Percentiles rank a stretch among this genome's conserved stretches.
Conservation (phyloP, 2,888 invertebrate genomes). For the Drosophila pseudotakahashii region DNA sequence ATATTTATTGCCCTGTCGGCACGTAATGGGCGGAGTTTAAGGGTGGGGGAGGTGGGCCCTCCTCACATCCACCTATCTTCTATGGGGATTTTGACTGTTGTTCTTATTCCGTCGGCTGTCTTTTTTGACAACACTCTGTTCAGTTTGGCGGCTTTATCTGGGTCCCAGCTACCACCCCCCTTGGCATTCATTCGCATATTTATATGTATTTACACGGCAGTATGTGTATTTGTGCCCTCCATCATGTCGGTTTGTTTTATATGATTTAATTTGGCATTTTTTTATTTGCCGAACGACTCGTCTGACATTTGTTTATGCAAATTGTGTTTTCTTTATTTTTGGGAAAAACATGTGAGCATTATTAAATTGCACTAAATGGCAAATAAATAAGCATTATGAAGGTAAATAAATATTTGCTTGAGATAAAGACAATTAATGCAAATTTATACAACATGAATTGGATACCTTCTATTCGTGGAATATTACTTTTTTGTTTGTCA, state of each 20-base stretch:
- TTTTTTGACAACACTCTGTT: slow-evolving; percentile 48
- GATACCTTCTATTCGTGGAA: neutral
- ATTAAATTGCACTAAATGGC: slow-evolving; percentile 9
- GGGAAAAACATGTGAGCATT: slow-evolving; percentile 8
- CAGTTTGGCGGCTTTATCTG: slow-evolving; percentile 44
- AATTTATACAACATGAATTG: slow-evolving; percentile 1
- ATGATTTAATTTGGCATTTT: slow-evolving; percentile 68
- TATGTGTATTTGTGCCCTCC: slow-evolving; percentile 33
- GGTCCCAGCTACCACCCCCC: neutral
- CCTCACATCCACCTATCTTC: slow-evolving; percentile 41
- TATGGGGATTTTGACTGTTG: slow-evolving; percentile 14
- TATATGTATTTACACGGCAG: slow-evolving; percentile 20
- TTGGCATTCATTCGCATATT: slow-evolving; percentile 7
- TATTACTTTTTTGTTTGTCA: neutral
- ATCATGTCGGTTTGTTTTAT: slow-evolving; percentile 53
- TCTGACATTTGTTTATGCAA: slow-evolving; percentile 60
- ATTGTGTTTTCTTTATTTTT: slow-evolving; percentile 38
- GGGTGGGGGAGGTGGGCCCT: slow-evolving; percentile 1
- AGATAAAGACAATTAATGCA: neutral
- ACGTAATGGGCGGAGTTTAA: slow-evolving; percentile 33
- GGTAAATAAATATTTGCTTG: neutral
- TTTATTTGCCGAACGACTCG: slow-evolving; percentile 47
- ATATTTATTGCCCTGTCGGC: slow-evolving; percentile 50
- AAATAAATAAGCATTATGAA: neutral
- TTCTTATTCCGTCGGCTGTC: slow-evolving; percentile 34